A percentile compares a stretch with the other conserved stretches of the same genome.
These are phyloP conservation scores for Monochamus alternatus DNA, from an alignment of 2,888 invertebrate genomes.

Conservation along the genomic window DNA sequence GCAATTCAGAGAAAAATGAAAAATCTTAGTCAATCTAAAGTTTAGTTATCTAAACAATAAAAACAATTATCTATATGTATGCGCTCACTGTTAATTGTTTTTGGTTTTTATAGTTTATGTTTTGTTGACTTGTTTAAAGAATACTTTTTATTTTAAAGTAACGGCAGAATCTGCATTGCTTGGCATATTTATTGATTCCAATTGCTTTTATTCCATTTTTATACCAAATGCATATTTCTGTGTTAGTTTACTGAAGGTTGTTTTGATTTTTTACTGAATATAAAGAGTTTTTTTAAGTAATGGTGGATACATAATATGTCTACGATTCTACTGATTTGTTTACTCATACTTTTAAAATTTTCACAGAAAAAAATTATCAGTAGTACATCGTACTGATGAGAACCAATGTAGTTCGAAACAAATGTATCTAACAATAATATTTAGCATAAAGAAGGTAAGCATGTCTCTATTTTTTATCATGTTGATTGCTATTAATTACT, in stretches of 20 bases:
- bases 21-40: not conserved
- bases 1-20: slow-evolving; percentile 22
- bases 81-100: not conserved
- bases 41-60: not conserved
- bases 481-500: too few relatives aligned
- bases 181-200: not conserved
- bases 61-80: slow-evolving; percentile 3
- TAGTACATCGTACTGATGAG: too few relatives aligned
- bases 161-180: not conserved
- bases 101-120: not conserved
- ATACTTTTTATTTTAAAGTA: not conserved
- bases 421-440: too few relatives aligned
- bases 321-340: too few relatives aligned
- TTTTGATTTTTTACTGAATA: slow-evolving; percentile 3
- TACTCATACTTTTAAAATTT: too few relatives aligned
- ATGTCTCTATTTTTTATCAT: too few relatives aligned
- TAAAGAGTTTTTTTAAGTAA: not conserved
- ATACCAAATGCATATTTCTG: not conserved
- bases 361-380: too few relatives aligned
- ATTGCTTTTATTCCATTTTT: slow-evolving; percentile 4
- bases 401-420: too few relatives aligned
- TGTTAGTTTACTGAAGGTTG: not conserved
- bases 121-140: not conserved
- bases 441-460: too few relatives aligned
- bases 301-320: slow-evolving; percentile 6